Conservation (phyloP, 2,113 vertebrate species). For the Balaenoptera acutorostrata region DNA sequence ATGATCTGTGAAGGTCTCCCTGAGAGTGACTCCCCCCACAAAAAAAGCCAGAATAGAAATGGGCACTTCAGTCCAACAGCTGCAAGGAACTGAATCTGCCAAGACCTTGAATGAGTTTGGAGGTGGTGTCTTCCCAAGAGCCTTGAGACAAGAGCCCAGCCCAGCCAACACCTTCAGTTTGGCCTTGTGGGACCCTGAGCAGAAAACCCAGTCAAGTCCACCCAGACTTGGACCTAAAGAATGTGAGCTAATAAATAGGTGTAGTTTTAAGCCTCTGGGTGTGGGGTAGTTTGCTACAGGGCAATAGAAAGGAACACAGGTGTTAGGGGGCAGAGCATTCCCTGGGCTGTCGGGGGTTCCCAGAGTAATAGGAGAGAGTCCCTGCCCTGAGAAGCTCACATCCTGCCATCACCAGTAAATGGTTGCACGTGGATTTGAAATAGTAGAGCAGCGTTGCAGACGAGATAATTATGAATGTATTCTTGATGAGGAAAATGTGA, state of each 20-base stretch:
- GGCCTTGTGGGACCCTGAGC: neutral
- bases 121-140: neutral
- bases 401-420: neutral
- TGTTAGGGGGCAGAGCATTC: neutral
- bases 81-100: neutral
- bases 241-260: neutral
- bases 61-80: neutral
- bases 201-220: neutral
- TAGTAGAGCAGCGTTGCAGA: neutral
- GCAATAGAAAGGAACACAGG: neutral
- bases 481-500: neutral
- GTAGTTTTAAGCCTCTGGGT: too few species aligned
- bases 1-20: neutral
- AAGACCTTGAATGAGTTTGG: neutral
- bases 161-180: neutral
- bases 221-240: neutral
- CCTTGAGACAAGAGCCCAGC: neutral
- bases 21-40: neutral
- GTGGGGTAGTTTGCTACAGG: neutral
- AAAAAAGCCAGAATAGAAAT: neutral
- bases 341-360: fast-evolving
- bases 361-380: neutral
- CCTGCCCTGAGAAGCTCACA: neutral
- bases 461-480: neutral
- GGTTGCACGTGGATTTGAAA: neutral